These are phyloP conservation scores for Lobophora halterata DNA, from an alignment of 2,888 invertebrate genomes.

Conservation along the genomic window DNA sequence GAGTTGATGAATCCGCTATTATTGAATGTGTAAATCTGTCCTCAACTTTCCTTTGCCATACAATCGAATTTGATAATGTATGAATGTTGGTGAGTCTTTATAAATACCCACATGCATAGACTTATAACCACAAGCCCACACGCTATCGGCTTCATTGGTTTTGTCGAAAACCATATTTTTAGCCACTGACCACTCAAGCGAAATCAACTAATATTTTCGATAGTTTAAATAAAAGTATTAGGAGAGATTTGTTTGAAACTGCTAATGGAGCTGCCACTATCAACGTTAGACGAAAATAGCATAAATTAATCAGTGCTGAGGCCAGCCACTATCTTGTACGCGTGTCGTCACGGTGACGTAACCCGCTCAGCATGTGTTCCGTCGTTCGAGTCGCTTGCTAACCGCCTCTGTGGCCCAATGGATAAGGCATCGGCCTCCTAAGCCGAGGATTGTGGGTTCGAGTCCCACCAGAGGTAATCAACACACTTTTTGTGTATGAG, in stretches of 20 bases:
- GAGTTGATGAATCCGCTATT: no score
- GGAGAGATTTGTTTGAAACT: slow-evolving; percentile 1
- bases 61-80: no score
- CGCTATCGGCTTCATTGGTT: no score
- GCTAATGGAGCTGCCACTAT: slow-evolving; percentile 17
- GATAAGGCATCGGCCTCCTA: slow-evolving; percentile 93
- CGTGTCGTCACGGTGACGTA: slow-evolving; percentile 52
- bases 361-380: slow-evolving; percentile 48
- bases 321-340: slow-evolving; percentile 39
- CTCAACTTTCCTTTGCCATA: no score
- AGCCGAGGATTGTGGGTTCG: slow-evolving; percentile 93
- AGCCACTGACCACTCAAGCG: no score
- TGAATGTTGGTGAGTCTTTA: no score
- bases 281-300: slow-evolving; percentile 33
- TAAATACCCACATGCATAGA: no score
- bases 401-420: slow-evolving; percentile 90
- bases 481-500: slow-evolving; percentile 45
- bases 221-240: slow-evolving; percentile 5
- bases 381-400: slow-evolving; percentile 93
- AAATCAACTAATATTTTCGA: slow-evolving; percentile 6
- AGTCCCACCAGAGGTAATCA: slow-evolving; percentile 92
- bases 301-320: slow-evolving; percentile 41
- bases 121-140: no score
- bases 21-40: no score
- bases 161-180: no score